Conservation (phyloP, 2,888 invertebrate genomes). For the Hypercompe scribonia region DNA sequence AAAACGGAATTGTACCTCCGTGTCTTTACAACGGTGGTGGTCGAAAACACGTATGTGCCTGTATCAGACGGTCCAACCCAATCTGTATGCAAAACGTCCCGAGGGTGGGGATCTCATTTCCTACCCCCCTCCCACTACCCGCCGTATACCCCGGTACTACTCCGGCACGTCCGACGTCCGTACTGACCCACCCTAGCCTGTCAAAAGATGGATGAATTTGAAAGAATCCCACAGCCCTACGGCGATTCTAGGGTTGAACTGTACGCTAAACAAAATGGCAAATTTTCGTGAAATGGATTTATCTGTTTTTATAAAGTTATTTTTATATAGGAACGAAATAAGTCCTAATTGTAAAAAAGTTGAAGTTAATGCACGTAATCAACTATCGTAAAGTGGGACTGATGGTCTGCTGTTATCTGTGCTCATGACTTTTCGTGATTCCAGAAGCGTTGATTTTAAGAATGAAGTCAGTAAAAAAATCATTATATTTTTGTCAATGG, state of each 20-base stretch:
- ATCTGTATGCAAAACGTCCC: constrained; percentile 65
- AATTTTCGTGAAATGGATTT: background rate
- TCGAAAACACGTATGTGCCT: constrained; percentile 51
- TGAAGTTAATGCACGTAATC: too few species aligned
- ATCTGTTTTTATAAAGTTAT: background rate
- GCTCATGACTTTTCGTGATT: background rate
- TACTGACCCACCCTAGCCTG: constrained; percentile 52
- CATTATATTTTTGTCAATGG: too few species aligned
- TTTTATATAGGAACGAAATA: background rate
- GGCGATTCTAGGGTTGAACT: constrained; percentile 39
- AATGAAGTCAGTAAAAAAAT: too few species aligned
- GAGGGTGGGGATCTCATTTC: constrained; percentile 57
- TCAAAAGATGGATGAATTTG: constrained; percentile 60
- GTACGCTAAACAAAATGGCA: background rate
- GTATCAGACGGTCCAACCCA: constrained; percentile 50
- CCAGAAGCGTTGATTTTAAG: background rate
- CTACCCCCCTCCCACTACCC: constrained; percentile 29
- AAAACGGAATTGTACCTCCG: constrained; percentile 29
- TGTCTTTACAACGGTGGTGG: constrained; percentile 9
- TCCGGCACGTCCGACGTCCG: constrained; percentile 45
- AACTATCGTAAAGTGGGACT: background rate
- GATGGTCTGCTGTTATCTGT: background rate
- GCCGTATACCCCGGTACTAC: constrained; percentile 18
- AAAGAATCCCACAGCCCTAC: constrained; percentile 50
- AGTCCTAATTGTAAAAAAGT: background rate